Evolutionary conservation across 2,797 vertebrate genomes (phyloP).

Genomic region (Linurgus olivaceus): DNA sequence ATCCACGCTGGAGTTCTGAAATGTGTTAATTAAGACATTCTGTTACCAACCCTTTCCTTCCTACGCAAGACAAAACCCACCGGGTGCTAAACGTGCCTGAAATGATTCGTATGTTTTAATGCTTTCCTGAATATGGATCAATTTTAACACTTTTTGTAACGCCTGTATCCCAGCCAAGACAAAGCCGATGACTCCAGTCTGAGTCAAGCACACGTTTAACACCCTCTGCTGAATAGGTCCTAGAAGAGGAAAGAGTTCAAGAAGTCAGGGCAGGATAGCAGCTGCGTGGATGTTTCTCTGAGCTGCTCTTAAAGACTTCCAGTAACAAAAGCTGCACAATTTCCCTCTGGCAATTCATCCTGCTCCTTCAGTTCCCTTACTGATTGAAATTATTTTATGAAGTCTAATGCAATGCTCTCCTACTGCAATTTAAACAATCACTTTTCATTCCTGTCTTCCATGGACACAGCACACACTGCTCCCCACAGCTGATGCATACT

Average conservation of each 20-base stretch:
- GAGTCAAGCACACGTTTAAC: background rate
- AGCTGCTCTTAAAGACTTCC: background rate
- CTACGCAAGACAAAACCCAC: constrained; percentile 40
- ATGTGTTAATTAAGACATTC: constrained; percentile 55
- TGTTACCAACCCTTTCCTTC: constrained; percentile 43
- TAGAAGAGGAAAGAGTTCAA: background rate
- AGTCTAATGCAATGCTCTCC: background rate
- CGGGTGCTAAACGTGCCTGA: background rate
- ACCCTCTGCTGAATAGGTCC: background rate
- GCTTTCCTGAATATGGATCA: constrained; percentile 31
- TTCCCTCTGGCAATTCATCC: background rate
- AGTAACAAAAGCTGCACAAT: background rate
- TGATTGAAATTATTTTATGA: background rate
- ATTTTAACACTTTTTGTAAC: constrained; percentile 18
- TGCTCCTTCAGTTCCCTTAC: background rate
- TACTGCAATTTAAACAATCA: background rate
- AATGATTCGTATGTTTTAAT: constrained; percentile 1
- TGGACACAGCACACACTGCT: background rate
- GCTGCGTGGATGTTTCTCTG: background rate
- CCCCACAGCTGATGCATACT: fast-evolving
- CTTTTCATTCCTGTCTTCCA: background rate
- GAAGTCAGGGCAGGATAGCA: background rate
- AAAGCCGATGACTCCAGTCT: background rate
- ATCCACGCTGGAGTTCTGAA: constrained; percentile 30
- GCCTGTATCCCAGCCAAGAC: constrained; percentile 14